Evolutionary conservation across 2,113 vertebrate species (phyloP).

Genomic region (Sporophila hypoxantha): DNA sequence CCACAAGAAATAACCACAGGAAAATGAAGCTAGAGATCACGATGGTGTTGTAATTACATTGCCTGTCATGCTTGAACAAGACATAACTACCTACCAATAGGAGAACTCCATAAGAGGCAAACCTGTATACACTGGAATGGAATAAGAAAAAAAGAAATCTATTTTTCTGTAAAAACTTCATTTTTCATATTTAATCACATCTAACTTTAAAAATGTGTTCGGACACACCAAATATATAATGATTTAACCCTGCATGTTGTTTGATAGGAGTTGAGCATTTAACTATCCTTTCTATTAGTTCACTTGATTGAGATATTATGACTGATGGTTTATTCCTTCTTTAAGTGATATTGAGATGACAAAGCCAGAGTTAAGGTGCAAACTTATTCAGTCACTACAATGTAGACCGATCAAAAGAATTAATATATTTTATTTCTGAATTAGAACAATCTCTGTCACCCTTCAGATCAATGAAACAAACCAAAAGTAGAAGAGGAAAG

Average conservation of each 20-base stretch:
- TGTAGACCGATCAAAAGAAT: neutral
- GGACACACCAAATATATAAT: neutral
- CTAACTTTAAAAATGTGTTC: neutral
- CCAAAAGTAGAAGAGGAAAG: neutral
- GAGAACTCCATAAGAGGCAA: neutral
- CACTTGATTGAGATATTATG: neutral
- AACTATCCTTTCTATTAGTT: neutral
- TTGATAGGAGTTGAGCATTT: neutral
- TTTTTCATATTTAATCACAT: neutral
- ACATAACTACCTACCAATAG: neutral
- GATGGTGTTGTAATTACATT: neutral
- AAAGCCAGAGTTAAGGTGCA: neutral
- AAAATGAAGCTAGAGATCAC: neutral
- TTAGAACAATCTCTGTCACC: neutral
- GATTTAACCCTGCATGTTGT: neutral
- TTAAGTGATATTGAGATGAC: neutral
- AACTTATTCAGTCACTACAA: neutral
- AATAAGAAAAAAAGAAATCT: neutral
- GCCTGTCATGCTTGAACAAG: neutral
- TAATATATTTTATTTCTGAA: neutral
- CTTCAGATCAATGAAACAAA: neutral
- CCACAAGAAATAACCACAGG: neutral
- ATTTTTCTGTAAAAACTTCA: rapidly evolving
- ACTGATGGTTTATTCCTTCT: neutral
- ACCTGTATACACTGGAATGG: neutral